Evolutionary conservation across 2,888 invertebrate genomes (phyloP).

Genomic region (Notodonta ziczac): DNA sequence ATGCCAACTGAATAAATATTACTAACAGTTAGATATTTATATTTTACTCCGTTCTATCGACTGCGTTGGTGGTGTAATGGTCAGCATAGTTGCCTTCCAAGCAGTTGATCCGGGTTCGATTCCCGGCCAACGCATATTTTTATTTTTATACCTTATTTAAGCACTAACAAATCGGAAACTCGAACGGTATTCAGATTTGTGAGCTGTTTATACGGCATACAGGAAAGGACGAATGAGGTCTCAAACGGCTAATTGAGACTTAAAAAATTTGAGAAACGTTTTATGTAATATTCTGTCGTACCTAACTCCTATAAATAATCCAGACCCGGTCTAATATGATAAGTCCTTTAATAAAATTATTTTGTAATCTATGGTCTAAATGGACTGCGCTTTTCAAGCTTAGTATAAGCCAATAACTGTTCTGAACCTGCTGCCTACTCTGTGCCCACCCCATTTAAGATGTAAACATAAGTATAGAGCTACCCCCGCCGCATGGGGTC

Average conservation of each 20-base stretch:
- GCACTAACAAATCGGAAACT: too few relatives aligned
- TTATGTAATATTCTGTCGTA: too few relatives aligned
- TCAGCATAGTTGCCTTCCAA: slow-evolving; percentile 86
- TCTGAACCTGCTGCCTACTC: slow-evolving; percentile 41
- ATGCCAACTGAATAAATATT: neutral
- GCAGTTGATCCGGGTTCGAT: slow-evolving; percentile 84
- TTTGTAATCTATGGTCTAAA: too few relatives aligned
- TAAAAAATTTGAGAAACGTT: too few relatives aligned
- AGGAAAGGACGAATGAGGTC: too few relatives aligned
- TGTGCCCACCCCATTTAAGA: slow-evolving; percentile 75
- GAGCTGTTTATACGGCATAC: too few relatives aligned
- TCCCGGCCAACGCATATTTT: slow-evolving; percentile 26
- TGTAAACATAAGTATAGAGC: slow-evolving; percentile 79
- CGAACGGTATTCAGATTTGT: too few relatives aligned
- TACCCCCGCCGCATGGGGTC: slow-evolving; percentile 51
- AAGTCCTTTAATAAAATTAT: too few relatives aligned
- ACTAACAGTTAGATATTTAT: neutral
- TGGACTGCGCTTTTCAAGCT: neutral
- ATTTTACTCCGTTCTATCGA: neutral
- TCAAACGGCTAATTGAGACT: too few relatives aligned
- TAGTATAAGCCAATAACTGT: neutral
- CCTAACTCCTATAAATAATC: too few relatives aligned
- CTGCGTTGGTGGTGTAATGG: slow-evolving; percentile 81
- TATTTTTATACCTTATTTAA: neutral
- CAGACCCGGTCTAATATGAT: too few relatives aligned